These are phyloP conservation scores for Phymorhynchus buccinoides DNA, from an alignment of 1,140 invertebrate genomes.

Conservation along the genomic window DNA sequence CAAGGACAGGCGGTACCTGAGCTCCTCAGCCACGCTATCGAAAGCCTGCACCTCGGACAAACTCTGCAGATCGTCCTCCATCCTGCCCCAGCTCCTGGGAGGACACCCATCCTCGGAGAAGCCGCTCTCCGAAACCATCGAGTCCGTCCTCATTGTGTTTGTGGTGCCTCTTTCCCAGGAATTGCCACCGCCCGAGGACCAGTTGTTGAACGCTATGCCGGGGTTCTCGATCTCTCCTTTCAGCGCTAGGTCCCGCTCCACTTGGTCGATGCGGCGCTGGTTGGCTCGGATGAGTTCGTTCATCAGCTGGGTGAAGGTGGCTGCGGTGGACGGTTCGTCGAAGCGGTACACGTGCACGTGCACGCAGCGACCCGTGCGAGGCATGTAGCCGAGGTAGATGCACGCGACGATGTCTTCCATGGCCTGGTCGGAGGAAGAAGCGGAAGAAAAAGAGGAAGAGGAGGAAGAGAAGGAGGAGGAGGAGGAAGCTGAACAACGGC, in stretches of 20 bases:
- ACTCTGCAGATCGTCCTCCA: conserved; percentile 63
- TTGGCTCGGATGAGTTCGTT: conserved; percentile 87
- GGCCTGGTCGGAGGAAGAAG: conserved; percentile 64
- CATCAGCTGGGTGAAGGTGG: conserved; percentile 86
- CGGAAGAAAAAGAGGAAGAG: not conserved
- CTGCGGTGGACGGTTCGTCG: conserved; percentile 93
- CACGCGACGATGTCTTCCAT: conserved; percentile 88
- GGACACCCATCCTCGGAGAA: conserved; percentile 56
- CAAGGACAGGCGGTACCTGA: conserved; percentile 81
- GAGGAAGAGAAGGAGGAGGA: not conserved
- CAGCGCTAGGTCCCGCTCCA: conserved; percentile 63
- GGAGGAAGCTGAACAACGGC: conserved; percentile 38
- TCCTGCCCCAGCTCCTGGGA: conserved; percentile 50
- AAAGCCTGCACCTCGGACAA: conserved; percentile 82
- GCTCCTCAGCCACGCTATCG: conserved; percentile 92
- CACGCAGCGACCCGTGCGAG: conserved; percentile 85
- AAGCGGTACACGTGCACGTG: conserved; percentile 96
- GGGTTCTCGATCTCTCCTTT: conserved; percentile 60
- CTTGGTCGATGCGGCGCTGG: conserved; percentile 76
- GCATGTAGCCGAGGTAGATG: conserved; percentile 79
- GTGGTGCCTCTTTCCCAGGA: conserved; percentile 45
- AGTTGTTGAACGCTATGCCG: not conserved
- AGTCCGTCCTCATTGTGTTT: conserved; percentile 51
- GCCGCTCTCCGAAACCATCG: conserved; percentile 51
- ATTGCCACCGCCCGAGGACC: conserved; percentile 48